Conservation (phyloP, 2,797 vertebrate species). For the Clarias fuscus region DNA sequence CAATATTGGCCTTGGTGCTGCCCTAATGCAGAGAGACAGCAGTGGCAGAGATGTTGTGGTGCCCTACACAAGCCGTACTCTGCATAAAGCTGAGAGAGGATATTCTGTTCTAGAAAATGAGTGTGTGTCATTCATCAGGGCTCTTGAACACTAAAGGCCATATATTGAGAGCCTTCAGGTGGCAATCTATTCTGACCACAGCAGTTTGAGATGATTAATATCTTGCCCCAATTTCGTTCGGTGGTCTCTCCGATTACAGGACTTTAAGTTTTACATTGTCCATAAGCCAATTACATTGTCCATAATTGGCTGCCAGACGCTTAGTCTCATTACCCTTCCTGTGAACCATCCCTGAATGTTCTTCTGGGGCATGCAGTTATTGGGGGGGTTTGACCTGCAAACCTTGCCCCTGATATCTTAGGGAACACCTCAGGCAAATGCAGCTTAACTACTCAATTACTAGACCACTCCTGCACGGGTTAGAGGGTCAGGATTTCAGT, state of each 20-base stretch:
- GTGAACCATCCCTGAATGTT: neutral
- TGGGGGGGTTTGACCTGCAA: neutral
- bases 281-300: neutral
- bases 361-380: neutral
- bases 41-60: neutral
- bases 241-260: slow-evolving; percentile 6
- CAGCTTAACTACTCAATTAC: too few species aligned
- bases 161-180: neutral
- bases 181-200: neutral
- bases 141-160: slow-evolving; percentile 1
- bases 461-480: too few species aligned
- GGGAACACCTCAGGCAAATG: too few species aligned
- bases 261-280: slow-evolving; percentile 13
- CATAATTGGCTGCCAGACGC: neutral
- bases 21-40: neutral
- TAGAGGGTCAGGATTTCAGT: too few species aligned
- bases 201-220: slow-evolving; percentile 15
- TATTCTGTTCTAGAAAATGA: too few species aligned
- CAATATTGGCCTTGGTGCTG: neutral
- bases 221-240: slow-evolving; percentile 9
- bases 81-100: neutral
- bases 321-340: neutral
- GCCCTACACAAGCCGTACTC: neutral
- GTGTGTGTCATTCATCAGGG: neutral
- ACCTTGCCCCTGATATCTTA: too few species aligned